Conservation (phyloP, 1,140 invertebrate species). For the Venustaconcha ellipsiformis region DNA sequence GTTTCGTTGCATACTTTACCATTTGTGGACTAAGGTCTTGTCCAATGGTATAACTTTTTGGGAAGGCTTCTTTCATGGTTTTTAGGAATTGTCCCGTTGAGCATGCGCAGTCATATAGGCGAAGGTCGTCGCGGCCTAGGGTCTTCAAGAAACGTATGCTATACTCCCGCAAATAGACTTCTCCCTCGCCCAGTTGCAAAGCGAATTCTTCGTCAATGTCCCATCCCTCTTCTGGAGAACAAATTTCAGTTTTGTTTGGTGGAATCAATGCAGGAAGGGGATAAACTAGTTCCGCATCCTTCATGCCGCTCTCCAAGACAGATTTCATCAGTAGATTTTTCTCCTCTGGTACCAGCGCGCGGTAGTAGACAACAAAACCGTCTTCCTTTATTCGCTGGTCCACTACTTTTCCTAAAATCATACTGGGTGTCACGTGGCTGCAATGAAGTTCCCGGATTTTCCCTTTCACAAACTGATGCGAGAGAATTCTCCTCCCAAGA, state of each 20-base stretch:
- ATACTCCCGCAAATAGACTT: slow-evolving; percentile 43
- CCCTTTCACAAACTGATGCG: slow-evolving; percentile 41
- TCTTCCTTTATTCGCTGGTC: slow-evolving; percentile 43
- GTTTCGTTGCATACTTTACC: slow-evolving; percentile 44
- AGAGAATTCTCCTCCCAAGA: slow-evolving; percentile 44
- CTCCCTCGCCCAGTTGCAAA: slow-evolving; percentile 47
- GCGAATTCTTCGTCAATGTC: slow-evolving; percentile 51
- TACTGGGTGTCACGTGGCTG: slow-evolving; percentile 41
- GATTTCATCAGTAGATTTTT: slow-evolving; percentile 44
- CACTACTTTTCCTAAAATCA: slow-evolving; percentile 41
- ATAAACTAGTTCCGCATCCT: slow-evolving; percentile 38
- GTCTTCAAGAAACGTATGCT: slow-evolving; percentile 37
- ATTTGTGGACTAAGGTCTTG: slow-evolving; percentile 48
- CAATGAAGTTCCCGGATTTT: slow-evolving; percentile 52
- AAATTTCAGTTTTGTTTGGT: slow-evolving; percentile 37
- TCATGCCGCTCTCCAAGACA: slow-evolving; percentile 32
- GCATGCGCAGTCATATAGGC: slow-evolving; percentile 48
- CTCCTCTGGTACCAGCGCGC: slow-evolving; percentile 34
- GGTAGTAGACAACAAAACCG: slow-evolving; percentile 39
- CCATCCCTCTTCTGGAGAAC: slow-evolving; percentile 49
- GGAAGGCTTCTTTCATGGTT: slow-evolving; percentile 40
- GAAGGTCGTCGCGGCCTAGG: slow-evolving; percentile 32
- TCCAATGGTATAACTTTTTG: slow-evolving; percentile 36
- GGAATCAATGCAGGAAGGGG: slow-evolving; percentile 42
- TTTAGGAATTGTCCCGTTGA: slow-evolving; percentile 48